Evolutionary conservation across 2,113 vertebrate species (phyloP).

Genomic region (Megaceryle maxima): DNA sequence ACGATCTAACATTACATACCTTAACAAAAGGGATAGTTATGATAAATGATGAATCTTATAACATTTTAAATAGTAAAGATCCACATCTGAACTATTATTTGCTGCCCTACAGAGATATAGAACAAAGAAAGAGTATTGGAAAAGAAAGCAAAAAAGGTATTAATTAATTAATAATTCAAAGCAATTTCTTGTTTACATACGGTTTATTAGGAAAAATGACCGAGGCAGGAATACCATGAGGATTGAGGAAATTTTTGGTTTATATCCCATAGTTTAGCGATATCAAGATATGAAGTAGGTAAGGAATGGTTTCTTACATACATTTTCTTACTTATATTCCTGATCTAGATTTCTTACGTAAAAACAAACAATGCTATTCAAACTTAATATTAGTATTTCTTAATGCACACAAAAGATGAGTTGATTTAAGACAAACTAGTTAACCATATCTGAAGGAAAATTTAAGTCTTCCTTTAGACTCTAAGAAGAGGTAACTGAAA

Average conservation of each 20-base stretch:
- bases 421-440: not conserved
- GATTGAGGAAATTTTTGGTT: not conserved
- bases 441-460: not conserved
- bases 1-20: not conserved
- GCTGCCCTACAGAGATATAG: not conserved
- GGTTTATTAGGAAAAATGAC: conserved; percentile 13
- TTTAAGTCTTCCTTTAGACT: not conserved
- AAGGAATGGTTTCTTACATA: not conserved
- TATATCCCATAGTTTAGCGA: not conserved
- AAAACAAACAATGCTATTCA: not conserved
- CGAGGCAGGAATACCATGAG: not conserved
- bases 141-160: not conserved
- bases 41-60: not conserved
- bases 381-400: not conserved
- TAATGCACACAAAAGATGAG: not conserved
- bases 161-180: conserved; percentile 13
- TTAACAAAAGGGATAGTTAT: not conserved
- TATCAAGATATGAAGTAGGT: not conserved
- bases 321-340: not conserved
- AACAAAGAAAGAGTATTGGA: not conserved
- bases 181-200: not conserved
- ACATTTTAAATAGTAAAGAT: not conserved
- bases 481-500: not conserved
- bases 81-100: not conserved
- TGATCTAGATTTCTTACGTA: not conserved